A percentile compares a stretch with the other conserved stretches of the same genome.
Conservation (phyloP, 2,113 vertebrate species). For the Pongo pygmaeus region DNA sequence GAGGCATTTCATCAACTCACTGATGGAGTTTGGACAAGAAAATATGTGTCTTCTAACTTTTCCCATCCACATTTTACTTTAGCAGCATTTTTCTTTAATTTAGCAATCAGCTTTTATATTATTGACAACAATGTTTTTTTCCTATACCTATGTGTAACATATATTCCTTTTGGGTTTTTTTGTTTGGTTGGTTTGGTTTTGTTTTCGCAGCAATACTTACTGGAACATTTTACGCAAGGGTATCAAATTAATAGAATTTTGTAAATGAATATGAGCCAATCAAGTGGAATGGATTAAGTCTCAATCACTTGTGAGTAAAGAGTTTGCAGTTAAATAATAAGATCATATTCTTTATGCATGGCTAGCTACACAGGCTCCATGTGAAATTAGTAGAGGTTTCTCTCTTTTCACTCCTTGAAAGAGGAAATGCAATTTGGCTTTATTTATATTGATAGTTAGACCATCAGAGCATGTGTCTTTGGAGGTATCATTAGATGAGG, state of each 20-base stretch:
- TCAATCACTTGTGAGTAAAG: background rate
- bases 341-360: background rate
- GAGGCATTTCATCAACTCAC: background rate
- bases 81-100: background rate
- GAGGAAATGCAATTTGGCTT: background rate
- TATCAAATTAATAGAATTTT: conserved; percentile 1
- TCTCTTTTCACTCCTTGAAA: background rate
- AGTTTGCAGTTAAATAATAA: background rate
- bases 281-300: background rate
- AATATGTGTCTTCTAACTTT: background rate
- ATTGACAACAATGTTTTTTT: background rate
- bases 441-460: background rate
- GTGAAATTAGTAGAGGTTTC: background rate
- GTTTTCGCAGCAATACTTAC: background rate
- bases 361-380: background rate
- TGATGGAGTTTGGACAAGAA: background rate
- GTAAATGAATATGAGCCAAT: background rate
- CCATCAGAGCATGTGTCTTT: background rate
- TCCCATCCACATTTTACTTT: background rate
- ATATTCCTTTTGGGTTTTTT: background rate
- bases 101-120: background rate
- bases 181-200: no score
- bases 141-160: background rate
- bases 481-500: background rate
- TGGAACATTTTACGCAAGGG: background rate